Percentiles rank a stretch among this genome's conserved stretches.
These are phyloP conservation scores for Stenodera caucasica DNA, from an alignment of 2,888 invertebrate species.

Conservation along the genomic window DNA sequence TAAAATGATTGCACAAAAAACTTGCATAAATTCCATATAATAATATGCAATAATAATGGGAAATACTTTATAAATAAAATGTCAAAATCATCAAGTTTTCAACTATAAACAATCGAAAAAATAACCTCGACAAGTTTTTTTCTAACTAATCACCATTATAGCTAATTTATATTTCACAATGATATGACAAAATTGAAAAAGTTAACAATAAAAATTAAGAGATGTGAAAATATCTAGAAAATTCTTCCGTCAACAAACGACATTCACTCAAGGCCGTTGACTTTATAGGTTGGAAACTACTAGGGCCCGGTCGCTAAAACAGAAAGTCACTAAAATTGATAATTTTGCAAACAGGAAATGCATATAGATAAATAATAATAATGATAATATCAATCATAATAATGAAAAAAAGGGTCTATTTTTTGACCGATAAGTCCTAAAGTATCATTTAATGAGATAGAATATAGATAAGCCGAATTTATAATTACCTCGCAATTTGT, in stretches of 20 bases:
- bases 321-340: background rate
- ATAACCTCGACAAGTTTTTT: background rate
- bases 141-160: background rate
- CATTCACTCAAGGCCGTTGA: background rate
- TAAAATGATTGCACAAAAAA: background rate
- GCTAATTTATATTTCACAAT: no score
- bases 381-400: background rate
- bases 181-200: no score
- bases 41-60: background rate
- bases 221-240: background rate
- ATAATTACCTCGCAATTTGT: background rate
- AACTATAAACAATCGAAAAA: background rate
- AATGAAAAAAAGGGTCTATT: background rate
- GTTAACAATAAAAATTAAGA: no score
- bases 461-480: background rate
- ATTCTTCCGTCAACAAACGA: background rate
- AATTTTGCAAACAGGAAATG: constrained; percentile 1
- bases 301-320: background rate
- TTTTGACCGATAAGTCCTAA: background rate
- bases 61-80: background rate
- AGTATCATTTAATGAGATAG: background rate
- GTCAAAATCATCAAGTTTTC: background rate
- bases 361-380: background rate
- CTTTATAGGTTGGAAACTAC: background rate
- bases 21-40: background rate